Conservation (phyloP, 2,888 invertebrate species). For the Tipula vernalis region DNA sequence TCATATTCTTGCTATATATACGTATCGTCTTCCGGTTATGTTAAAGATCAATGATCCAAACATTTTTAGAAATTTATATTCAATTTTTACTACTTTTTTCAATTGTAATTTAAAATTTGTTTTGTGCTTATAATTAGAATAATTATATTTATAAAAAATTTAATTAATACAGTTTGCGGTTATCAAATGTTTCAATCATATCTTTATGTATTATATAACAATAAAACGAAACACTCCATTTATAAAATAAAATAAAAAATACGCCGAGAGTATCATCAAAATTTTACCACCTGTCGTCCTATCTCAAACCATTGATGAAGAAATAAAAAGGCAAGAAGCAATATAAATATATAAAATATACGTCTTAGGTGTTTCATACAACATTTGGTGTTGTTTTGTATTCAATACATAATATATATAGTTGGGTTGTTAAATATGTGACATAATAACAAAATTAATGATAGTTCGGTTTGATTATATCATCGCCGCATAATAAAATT, state of each 20-base stretch:
- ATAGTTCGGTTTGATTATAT: background rate
- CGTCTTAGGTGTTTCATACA: background rate
- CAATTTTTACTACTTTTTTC: background rate
- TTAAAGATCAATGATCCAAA: background rate
- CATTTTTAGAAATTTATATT: background rate
- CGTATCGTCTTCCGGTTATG: background rate
- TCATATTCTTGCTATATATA: background rate
- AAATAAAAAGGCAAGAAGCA: background rate
- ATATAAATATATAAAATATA: background rate
- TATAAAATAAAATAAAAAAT: background rate
- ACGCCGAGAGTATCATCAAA: background rate
- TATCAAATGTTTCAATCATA: background rate
- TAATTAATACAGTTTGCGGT: background rate
- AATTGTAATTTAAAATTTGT: background rate
- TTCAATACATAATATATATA: background rate
- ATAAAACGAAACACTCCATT: background rate
- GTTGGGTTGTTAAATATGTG: background rate
- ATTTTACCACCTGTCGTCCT: background rate
- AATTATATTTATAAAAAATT: background rate
- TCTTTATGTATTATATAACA: background rate
- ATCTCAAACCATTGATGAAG: background rate
- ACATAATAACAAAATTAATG: background rate
- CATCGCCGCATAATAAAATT: background rate
- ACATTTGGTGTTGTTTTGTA: background rate
- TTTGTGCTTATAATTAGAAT: background rate